Evolutionary conservation across 1,140 invertebrate species (phyloP), one percentile per base, ranked within the genome.

Genomic region (Drosophila sucinea): DNA sequence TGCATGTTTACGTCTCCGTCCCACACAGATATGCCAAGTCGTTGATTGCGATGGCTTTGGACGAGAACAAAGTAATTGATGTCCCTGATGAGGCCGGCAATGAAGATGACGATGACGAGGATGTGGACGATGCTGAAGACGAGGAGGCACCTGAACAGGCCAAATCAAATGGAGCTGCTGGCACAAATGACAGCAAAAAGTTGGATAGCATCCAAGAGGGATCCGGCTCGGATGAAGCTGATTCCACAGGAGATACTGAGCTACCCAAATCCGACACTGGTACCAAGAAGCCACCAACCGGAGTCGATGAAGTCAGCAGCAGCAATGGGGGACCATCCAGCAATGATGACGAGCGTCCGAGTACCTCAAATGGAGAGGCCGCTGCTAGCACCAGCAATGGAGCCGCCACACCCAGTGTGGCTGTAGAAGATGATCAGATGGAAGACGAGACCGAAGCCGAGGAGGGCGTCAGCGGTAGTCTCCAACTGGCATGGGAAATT

Each of bases 401-500:
- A 3, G 70, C 60, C 5, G 38, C 70, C 4, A 55, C 41, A 1
- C 7, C 65, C 8, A 64, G 57, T 1, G 70, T 67, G 57, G 67
- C 56, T 0, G 72, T 65, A 58, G 90, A 81, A 35, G 91, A 89
- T 29, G 76, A 73, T 1, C 79, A 78, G 7, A n/a, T 38, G 6
- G 76, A 83, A 0, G 81, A 77, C 11, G 91, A 91, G 2, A 84
- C 77, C 5, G 89, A 91, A n/a, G 79, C 77, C 6, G 89, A 91
- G n/a, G 79, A 90, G 30, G 90, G 76, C 23, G 91, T 91, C 4
- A 86, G 79, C 73, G 94, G 94, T 95, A 95, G 96, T 92, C 92
- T 97, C 29, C 95, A 98, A 93, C 91, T 98, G 35, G 96, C 97
- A 2, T 98, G 97, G 97, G 97, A 98, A 93, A 95, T 97, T 62